Base-by-base conservation (phyloP, 2,888 invertebrate species). In the Allygus modestus region DNA sequence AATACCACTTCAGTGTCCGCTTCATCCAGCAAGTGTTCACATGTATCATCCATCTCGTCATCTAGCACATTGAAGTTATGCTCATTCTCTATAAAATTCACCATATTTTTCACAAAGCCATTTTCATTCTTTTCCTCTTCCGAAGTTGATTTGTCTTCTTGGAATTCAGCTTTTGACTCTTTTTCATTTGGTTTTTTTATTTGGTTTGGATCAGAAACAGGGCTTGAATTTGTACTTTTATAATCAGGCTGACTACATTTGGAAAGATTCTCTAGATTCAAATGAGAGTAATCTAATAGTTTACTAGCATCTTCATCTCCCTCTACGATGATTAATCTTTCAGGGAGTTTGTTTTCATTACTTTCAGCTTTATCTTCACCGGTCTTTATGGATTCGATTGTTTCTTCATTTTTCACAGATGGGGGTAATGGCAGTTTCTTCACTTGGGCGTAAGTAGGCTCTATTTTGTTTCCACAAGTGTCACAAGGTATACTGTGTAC, bases 101-200 rank as follows among this genome's bases (percentile, higher is more conserved):
- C 84, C 54, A 81, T 84, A 81, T 73, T 75, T 51, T 86, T 81
- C 54, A 85, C 79, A 75, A 81, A 79, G 20, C 84, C 83, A 51
- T 86, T 77, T 12, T 84, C 83, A 43, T 54, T 77, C n/a, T 2
- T 46, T 81, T 84, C 79, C 46, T 28, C 65, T 12, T 31, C 65
- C 26, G 28, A 26, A 65, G 28, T 51, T 31, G 23, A 69, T 77
- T 43, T 81, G 71, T 82, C 73, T 46, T 81, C 1, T 31, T 15
- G 28, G 71, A 54, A 43, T 61, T 71, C 37, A 23, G 7, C 26
- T 31, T 58, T 26, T 69, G 46, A 43, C 7, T 31, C 71, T 75
- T 58, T n/a, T 51, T 23, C 54, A 28, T 61, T 73, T 51, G 73
- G 11, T 20, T 4, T 20, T 20, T 58, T 4, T 9, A 4, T 58